A percentile compares a stretch with the other conserved stretches of the same genome.
phyloP scores from a whole-genome alignment of 2,888 invertebrate species.

The Ophraella communa region DNA sequence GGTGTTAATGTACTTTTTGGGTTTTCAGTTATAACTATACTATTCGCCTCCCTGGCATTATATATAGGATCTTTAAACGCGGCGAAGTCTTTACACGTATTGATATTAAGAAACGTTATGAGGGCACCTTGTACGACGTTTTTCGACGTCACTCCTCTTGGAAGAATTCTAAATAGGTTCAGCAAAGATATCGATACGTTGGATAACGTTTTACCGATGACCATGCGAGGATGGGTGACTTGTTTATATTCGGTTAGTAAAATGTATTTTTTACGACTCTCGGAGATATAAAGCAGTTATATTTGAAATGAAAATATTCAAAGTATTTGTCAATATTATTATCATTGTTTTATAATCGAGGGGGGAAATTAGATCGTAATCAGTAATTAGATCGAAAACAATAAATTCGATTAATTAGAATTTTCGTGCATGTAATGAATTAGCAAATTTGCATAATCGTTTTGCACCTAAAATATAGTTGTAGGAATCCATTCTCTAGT shows the following conservation, averaged over 20 bases:
- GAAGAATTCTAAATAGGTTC: slow-evolving; percentile 80
- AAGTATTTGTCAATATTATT: too few relatives aligned
- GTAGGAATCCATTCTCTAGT: not conserved
- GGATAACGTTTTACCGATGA: slow-evolving; percentile 76
- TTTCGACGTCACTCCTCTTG: slow-evolving; percentile 82
- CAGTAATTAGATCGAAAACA: too few relatives aligned
- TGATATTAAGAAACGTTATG: slow-evolving; percentile 70
- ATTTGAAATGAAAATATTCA: not conserved
- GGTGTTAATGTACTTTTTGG: slow-evolving; percentile 21
- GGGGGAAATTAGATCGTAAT: too few relatives aligned
- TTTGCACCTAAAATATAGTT: not conserved
- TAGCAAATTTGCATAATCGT: not conserved
- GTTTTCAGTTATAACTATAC: slow-evolving; percentile 68
- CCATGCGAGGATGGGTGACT: slow-evolving; percentile 73
- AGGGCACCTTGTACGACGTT: slow-evolving; percentile 73
- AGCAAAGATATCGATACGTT: slow-evolving; percentile 76
- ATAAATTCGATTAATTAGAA: too few relatives aligned
- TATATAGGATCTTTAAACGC: slow-evolving; percentile 71
- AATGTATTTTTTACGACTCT: slow-evolving; percentile 18
- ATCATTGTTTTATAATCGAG: too few relatives aligned
- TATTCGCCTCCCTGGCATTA: slow-evolving; percentile 71
- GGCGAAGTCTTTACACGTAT: slow-evolving; percentile 69
- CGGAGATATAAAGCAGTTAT: slow-evolving; percentile 32
- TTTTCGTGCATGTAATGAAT: not conserved
- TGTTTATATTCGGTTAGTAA: slow-evolving; percentile 70